Evolutionary conservation across 2,113 vertebrate genomes (phyloP).

Genomic region (Caretta caretta): DNA sequence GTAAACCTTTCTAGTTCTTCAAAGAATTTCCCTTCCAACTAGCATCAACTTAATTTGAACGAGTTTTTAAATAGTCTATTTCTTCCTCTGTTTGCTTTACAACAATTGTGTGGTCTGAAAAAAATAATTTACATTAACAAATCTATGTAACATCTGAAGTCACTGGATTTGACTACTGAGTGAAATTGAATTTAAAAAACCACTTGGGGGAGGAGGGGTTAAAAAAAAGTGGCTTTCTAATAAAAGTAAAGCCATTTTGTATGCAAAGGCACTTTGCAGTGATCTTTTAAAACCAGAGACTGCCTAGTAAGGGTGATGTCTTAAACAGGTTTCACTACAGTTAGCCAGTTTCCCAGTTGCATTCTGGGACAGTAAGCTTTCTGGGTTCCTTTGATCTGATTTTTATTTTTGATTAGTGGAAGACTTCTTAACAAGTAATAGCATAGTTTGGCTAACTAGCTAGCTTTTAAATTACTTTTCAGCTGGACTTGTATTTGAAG

Average conservation of each 20-base stretch:
- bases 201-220: not conserved
- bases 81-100: not conserved
- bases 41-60: not conserved
- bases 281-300: not conserved
- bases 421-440: not conserved
- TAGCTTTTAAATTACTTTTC: not conserved
- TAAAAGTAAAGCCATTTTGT: not conserved
- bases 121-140: not conserved
- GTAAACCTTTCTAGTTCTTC: not conserved
- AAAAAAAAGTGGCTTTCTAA: conserved; percentile 31
- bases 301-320: not conserved
- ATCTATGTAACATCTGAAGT: not conserved
- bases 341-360: not conserved
- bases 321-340: not conserved
- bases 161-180: not conserved
- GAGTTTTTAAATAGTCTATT: not conserved
- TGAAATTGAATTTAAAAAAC: not conserved
- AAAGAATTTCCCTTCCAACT: not conserved
- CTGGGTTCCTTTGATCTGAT: not conserved
- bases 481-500: not conserved
- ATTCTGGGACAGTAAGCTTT: not conserved
- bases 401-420: not conserved
- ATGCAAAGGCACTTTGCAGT: not conserved
- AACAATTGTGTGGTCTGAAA: not conserved
- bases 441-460: not conserved